Conservation (phyloP, 2,888 invertebrate genomes). For the Pristionchus maxplancki region DNA sequence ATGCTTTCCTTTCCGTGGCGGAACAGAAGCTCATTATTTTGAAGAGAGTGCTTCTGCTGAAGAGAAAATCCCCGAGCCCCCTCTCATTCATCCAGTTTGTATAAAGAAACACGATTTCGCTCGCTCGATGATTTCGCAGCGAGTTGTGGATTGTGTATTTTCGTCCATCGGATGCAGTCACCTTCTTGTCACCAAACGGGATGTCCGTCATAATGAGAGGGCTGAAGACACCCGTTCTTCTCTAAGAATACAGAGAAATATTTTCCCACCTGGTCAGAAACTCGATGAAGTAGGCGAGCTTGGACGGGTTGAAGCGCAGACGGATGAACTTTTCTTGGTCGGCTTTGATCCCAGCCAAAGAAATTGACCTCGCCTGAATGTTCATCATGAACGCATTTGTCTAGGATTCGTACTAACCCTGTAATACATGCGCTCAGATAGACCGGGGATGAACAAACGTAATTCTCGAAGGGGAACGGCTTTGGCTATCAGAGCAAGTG, state of each 20-base stretch:
- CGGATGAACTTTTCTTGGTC: background rate
- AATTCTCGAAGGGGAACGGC: background rate
- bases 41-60: constrained; percentile 4
- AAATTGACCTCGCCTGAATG: background rate
- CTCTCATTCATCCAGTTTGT: background rate
- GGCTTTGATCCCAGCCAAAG: background rate
- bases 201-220: constrained; percentile 33
- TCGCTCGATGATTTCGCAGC: constrained; percentile 33
- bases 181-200: constrained; percentile 40
- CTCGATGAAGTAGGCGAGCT: background rate
- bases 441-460: background rate
- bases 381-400: background rate
- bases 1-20: constrained; percentile 40
- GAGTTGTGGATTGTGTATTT: constrained; percentile 38
- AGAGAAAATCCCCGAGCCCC: background rate
- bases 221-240: background rate
- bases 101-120: constrained; percentile 23
- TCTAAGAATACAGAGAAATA: background rate
- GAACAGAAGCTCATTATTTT: constrained; percentile 36
- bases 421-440: background rate
- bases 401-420: background rate
- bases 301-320: background rate
- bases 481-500: background rate
- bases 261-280: constrained; percentile 3
- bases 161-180: constrained; percentile 29